Evolutionary conservation across 2,888 invertebrate species (phyloP), one percentile per base, ranked within the genome.

Genomic region (Pseudoips prasinana): DNA sequence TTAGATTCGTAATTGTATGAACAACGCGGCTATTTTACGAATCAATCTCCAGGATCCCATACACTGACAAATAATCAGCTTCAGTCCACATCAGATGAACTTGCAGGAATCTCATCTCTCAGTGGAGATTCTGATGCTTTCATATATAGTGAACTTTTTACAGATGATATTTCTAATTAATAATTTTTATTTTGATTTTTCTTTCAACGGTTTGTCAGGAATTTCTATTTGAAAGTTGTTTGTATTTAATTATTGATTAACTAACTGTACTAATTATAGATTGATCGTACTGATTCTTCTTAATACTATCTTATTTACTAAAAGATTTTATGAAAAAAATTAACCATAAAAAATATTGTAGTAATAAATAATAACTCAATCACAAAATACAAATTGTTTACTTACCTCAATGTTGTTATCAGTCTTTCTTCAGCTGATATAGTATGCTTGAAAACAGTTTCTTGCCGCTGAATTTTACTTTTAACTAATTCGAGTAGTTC

Each of bases 11-110:
- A 38, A 33, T 33, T 25, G 2, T 29, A 30, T 38, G 34, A 42
- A 31, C 38, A 39, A 38, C 33, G 1, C 31, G 34, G 33, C 29
- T 43, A 31, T 14, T 34, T 31, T 29, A 31, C 34, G 28, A 33
- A 37, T 32, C 33, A 5, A 29, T 41, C 32, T 41, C 6, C 36
- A 35, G 31, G 30, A 42, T 38, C 33, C 2, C 38, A 32, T 8
- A 17, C 39, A 35, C 31, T 17, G 3, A 29, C 29, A 23, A 25
- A 30, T 34, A 1, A 1, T 39, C 30, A 39, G 30, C 27, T 35
- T 28, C 23, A 39, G 27, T 29, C 38, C 6, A 33, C 29, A 25
- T 22, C 38, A 28, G 25, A 29, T 6, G 33, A 33, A 20, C 2
- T 37, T 25, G 14, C 25, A 37, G 32, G 23, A 35, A 20, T 0